Evolutionary conservation across 1,140 invertebrate species (phyloP).

Genomic region (Neodiprion fabricii): DNA sequence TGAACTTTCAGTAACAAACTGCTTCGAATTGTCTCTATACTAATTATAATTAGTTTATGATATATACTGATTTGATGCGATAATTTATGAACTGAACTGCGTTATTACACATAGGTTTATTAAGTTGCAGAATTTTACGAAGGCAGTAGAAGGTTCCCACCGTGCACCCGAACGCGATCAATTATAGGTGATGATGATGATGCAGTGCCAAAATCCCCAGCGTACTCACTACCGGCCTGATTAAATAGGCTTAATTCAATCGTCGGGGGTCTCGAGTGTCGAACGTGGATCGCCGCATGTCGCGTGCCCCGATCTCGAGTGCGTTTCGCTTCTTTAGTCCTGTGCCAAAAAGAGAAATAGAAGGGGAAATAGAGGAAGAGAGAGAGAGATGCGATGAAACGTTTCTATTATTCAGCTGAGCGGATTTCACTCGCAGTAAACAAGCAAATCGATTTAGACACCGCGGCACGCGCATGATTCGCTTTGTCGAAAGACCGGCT

Average conservation of each 20-base stretch:
- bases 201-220: neutral
- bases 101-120: no score
- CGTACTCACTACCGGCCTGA: constrained; percentile 22
- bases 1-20: no score
- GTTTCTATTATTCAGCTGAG: constrained; percentile 29
- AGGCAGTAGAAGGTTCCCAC: neutral
- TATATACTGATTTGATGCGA: no score
- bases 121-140: no score
- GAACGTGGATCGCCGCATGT: constrained; percentile 12
- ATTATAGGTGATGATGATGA: neutral
- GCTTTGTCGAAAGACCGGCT: constrained; percentile 17
- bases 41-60: no score
- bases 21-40: no score
- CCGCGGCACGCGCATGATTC: neutral
- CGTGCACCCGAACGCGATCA: neutral
- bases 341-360: neutral
- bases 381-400: neutral
- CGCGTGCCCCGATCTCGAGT: constrained; percentile 5
- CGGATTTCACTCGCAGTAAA: constrained; percentile 36
- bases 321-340: neutral
- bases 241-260: constrained; percentile 46
- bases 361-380: neutral
- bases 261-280: constrained; percentile 38
- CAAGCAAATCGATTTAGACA: constrained; percentile 29
- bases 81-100: no score